Conservation (phyloP, 2,797 vertebrate genomes). For the Phalloptychus januarius region DNA sequence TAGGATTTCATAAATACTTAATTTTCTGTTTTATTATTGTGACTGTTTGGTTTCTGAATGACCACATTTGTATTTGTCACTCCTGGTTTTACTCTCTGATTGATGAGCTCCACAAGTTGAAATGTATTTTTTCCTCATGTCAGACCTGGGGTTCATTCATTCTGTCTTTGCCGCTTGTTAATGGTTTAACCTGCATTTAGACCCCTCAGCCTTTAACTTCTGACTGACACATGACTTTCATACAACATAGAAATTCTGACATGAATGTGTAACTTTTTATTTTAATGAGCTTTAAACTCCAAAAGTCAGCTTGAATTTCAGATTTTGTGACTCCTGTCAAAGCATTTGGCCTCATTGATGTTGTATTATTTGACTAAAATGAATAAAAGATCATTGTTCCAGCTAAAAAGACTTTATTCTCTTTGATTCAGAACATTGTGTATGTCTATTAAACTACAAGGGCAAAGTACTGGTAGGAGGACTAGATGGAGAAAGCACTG, state of each 20-base stretch:
- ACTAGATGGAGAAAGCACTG: background rate
- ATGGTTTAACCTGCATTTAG: background rate
- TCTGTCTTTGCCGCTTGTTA: background rate
- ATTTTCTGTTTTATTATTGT: background rate
- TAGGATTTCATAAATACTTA: background rate
- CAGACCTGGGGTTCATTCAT: background rate
- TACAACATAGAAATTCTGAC: background rate
- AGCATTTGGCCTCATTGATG: background rate
- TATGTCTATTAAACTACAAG: background rate
- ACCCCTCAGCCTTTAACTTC: background rate
- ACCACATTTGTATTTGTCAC: background rate
- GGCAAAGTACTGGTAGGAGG: background rate
- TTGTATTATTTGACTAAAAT: conserved; percentile 7
- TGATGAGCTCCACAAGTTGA: background rate
- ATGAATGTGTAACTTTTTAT: background rate
- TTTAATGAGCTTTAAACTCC: background rate
- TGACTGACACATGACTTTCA: background rate
- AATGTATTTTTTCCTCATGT: background rate
- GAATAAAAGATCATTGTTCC: background rate
- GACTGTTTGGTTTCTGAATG: background rate
- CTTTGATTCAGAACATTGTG: background rate
- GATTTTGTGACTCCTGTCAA: background rate
- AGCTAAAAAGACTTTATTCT: background rate
- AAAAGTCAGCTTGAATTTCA: background rate
- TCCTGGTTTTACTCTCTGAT: background rate